Conservation (phyloP, 2,888 invertebrate species). For the Sminthurinus aureus region DNA sequence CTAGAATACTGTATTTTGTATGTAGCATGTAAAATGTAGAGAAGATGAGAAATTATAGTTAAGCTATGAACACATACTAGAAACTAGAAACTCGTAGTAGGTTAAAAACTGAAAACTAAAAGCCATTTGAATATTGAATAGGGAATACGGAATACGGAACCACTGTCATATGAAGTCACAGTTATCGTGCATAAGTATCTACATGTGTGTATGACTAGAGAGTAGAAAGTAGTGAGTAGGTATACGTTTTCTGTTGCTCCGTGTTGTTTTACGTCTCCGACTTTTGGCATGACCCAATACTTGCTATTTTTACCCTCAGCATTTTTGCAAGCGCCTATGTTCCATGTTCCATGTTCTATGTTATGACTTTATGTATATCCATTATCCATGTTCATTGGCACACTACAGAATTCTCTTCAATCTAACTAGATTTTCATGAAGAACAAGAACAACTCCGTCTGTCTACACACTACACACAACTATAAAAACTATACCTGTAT, state of each 20-base stretch:
- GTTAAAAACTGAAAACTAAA: not conserved
- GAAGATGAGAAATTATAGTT: no score
- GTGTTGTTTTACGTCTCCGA: not conserved
- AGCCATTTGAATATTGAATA: conserved; percentile 24
- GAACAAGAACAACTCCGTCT: not conserved
- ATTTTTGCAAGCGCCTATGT: conserved; percentile 53
- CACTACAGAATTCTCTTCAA: conserved; percentile 26
- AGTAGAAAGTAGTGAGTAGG: no score
- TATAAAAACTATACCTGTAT: not conserved
- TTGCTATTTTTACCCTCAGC: conserved; percentile 56
- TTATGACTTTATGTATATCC: no score
- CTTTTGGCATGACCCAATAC: conserved; percentile 52
- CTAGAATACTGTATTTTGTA: no score
- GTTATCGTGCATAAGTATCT: no score
- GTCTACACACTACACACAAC: not conserved
- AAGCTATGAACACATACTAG: not conserved
- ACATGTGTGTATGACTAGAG: no score
- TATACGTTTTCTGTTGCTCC: no score
- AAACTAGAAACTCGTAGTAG: not conserved
- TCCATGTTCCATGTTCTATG: not conserved
- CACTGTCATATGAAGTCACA: not conserved
- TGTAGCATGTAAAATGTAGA: no score
- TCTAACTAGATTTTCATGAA: not conserved
- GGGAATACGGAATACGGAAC: conserved; percentile 12
- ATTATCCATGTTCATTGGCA: conserved; percentile 21